Evolutionary conservation across 2,113 vertebrate species (phyloP).

Genomic region (Amazona vittata): DNA sequence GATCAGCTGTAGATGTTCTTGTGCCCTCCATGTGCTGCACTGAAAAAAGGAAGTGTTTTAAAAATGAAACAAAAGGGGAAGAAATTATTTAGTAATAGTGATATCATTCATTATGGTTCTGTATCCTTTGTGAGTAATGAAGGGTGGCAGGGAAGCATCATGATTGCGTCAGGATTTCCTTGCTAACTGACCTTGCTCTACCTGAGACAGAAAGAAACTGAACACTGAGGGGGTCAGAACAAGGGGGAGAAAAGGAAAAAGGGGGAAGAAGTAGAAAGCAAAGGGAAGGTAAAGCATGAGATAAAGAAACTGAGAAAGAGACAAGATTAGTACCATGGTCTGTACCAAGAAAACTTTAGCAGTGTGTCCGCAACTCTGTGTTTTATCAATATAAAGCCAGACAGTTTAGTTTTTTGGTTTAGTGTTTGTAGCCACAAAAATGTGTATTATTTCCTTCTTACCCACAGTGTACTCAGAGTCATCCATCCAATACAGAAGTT

Average conservation of each 20-base stretch:
- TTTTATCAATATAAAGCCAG: conserved; percentile 66
- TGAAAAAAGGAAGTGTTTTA: background rate
- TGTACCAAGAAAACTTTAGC: conserved; percentile 28
- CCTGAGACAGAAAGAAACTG: background rate
- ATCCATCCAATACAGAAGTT: conserved; percentile 71
- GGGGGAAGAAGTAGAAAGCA: conserved; percentile 15
- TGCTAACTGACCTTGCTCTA: background rate
- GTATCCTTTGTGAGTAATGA: background rate
- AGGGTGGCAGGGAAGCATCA: background rate
- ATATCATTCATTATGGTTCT: background rate
- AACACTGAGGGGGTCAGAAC: background rate
- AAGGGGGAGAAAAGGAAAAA: background rate
- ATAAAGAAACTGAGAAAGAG: conserved; percentile 22
- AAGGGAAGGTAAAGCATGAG: background rate
- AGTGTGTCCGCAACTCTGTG: conserved; percentile 40
- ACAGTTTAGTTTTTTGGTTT: conserved; percentile 66
- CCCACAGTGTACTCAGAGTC: conserved; percentile 75
- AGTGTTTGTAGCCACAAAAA: conserved; percentile 77
- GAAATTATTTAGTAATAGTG: background rate
- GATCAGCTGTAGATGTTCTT: background rate
- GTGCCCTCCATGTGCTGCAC: background rate
- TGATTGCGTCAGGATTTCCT: background rate
- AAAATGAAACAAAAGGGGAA: conserved; percentile 8
- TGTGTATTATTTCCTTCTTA: conserved; percentile 80
- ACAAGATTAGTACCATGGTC: conserved; percentile 6